Evolutionary conservation across 2,113 vertebrate species (phyloP).

Genomic region (Turdus rufiventris): DNA sequence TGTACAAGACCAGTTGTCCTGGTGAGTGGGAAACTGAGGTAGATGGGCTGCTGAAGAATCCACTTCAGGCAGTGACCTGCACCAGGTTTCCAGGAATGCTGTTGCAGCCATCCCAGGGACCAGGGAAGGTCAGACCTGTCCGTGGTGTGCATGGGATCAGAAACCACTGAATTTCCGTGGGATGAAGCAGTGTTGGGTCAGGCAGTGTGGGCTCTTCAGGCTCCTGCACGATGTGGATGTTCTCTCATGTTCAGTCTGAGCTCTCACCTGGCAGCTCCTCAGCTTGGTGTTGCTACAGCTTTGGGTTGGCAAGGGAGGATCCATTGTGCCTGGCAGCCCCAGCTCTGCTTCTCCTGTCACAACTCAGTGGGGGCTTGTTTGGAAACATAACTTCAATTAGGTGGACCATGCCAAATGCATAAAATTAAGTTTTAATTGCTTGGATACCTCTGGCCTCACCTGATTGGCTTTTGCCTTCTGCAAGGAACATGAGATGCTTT

Average conservation of each 20-base stretch:
- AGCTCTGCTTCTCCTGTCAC: neutral
- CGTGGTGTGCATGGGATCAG: neutral
- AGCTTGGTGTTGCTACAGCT: neutral
- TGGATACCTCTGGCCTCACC: neutral
- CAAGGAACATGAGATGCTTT: neutral
- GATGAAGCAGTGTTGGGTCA: accelerated
- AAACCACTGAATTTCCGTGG: neutral
- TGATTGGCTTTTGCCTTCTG: neutral
- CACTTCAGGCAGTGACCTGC: neutral
- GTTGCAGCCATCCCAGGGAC: neutral
- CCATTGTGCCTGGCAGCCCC: neutral
- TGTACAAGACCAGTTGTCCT: neutral
- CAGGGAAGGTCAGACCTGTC: neutral
- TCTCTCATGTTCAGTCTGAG: neutral
- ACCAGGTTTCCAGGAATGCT: neutral
- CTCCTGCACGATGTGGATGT: neutral
- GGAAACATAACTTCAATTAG: neutral
- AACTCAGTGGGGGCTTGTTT: neutral
- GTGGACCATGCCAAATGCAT: neutral
- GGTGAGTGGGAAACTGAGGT: neutral
- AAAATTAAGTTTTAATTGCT: neutral
- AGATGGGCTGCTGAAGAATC: neutral
- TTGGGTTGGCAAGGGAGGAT: neutral
- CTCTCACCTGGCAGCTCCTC: neutral
- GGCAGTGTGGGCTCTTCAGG: too few relatives aligned